Base-by-base conservation (phyloP, 2,797 vertebrate genomes). In the Novumbra hubbsi region DNA sequence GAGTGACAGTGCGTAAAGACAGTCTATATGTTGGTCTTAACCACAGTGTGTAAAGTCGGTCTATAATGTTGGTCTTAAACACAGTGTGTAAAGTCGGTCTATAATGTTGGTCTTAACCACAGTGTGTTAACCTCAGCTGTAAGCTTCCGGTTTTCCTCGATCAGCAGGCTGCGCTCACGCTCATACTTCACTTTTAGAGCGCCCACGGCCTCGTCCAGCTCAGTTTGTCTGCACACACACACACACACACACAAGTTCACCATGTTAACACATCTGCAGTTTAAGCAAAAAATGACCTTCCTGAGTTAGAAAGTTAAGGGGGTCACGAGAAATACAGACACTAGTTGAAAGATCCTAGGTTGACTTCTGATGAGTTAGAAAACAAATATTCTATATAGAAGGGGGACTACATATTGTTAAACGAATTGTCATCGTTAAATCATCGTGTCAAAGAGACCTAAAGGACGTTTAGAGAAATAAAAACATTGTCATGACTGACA, bases 111-210 rank as follows among this genome's bases (percentile, higher is more conserved):
- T 45, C n/a, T 69, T 24, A 5, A 32, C 15, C 17, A 16, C 63
- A 57, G 55, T 12, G 5, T 67, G n/a, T 50, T 24, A 28, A 24
- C 95, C 85, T 99, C 96, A 0, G 91, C 84, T 0, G 93, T 93
- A 75, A 99, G 83, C 78, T 98, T 98, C 75, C 91, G 95, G 90
- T 96, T 98, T 15, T 99, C 97, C 41, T 97, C 95, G 0, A 88
- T 90, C 66, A 98, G 92, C 80, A 95, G 86, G 2, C 86, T 90
- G 72, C 95, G 91, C 45, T 99, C 98, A 3, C 96, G 91, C 4
- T 98, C 97, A 0, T 94, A 92, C 73, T 97, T 97, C 0, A 97
- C 95, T 78, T 94, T 97, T 71, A 96, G 78, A 0, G 90, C 83
- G 5, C 93, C 88, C 0, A 97, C 72, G 0, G 94, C 90, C 78